These are phyloP conservation scores for Epinotia nisella DNA, from an alignment of 2,888 invertebrate genomes.

Conservation along the genomic window DNA sequence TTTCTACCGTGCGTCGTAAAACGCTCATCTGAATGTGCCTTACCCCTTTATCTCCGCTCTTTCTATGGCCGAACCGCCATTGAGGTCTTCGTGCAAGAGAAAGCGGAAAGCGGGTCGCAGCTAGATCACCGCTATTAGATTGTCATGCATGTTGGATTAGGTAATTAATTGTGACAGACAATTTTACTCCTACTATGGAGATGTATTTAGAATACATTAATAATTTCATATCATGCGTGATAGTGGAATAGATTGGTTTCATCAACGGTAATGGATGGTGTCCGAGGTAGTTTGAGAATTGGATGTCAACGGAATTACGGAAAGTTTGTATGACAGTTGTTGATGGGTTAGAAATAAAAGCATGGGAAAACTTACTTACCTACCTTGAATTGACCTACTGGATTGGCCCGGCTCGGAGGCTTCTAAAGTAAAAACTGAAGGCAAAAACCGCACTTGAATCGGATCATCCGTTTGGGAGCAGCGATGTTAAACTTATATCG, in stretches of 20 bases:
- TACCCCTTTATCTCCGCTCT: conserved; percentile 45
- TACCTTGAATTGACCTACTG: too few relatives aligned
- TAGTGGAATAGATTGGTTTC: conserved; percentile 22
- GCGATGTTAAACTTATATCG: too few relatives aligned
- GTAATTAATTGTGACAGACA: conserved; percentile 80
- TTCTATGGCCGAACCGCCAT: conserved; percentile 60
- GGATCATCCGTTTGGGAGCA: too few relatives aligned
- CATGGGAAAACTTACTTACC: neutral
- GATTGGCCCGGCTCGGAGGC: too few relatives aligned
- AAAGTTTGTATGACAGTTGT: conserved; percentile 13
- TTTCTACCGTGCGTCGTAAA: too few relatives aligned
- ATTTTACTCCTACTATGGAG: conserved; percentile 58
- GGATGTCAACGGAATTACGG: conserved; percentile 14
- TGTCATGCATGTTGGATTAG: conserved; percentile 81
- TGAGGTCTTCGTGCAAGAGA: conserved; percentile 80
- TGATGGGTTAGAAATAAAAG: conserved; percentile 1
- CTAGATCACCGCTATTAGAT: conserved; percentile 81
- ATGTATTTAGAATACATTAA: conserved; percentile 42
- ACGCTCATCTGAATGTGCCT: too few relatives aligned
- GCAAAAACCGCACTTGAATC: too few relatives aligned
- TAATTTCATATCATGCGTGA: conserved; percentile 36
- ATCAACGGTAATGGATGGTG: conserved; percentile 17
- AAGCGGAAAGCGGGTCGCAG: conserved; percentile 80
- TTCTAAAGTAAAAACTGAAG: too few relatives aligned
- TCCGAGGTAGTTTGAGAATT: conserved; percentile 14